Base-by-base conservation (phyloP, 53 echinoderm and acorn worm species). In the Holothuria leucospilota region DNA sequence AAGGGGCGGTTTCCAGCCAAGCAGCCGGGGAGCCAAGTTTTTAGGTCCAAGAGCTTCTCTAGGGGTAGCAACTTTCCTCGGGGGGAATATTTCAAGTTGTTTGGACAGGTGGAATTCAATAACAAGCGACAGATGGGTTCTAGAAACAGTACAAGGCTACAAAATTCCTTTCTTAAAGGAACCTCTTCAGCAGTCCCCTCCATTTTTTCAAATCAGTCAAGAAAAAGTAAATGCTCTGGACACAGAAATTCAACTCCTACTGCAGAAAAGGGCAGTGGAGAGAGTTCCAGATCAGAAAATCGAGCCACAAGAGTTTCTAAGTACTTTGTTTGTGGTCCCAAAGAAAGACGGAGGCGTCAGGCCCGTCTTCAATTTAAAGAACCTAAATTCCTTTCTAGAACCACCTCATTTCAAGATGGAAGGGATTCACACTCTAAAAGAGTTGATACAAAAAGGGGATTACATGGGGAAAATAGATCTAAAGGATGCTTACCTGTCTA, bases 381-480 rank as follows among this genome's bases (percentile, higher is more conserved):
- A 38, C 3, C 39, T 71, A 9, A 71, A 71, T 39, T 38, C 34
- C 40, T 71, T 71, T 39, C 40, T 71, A 71, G 30, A 28, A 20
- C 21, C 77, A 6, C 53, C 77, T 40, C 77, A 40, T 75, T 40
- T n/a, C n/a, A 75, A 75, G 53, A 75, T 75, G 77, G 77, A 75
- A 42, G 77, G 77, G 6, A 41, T 75, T 20, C 52, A 75, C 53
- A 75, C 41, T 13, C 77, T 75, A 75, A 75, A 75, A 3, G 77
- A 65, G 28, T 20, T 78, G 23, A n/a, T 42, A 42, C 77, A 75
- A 21, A 75, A 75, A 40, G 53, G 77, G 49, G 26, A 75, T 42
- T 75, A 1, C 13, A 51, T 46, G 72, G 72, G 72, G 30, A 71
- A 71, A 34, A 71, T 71, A 71, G 71, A 71, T 71, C 71, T 71